These are phyloP conservation scores for Cremastinae sp. DNA, from an alignment of 2,888 invertebrate genomes.

Conservation along the genomic window DNA sequence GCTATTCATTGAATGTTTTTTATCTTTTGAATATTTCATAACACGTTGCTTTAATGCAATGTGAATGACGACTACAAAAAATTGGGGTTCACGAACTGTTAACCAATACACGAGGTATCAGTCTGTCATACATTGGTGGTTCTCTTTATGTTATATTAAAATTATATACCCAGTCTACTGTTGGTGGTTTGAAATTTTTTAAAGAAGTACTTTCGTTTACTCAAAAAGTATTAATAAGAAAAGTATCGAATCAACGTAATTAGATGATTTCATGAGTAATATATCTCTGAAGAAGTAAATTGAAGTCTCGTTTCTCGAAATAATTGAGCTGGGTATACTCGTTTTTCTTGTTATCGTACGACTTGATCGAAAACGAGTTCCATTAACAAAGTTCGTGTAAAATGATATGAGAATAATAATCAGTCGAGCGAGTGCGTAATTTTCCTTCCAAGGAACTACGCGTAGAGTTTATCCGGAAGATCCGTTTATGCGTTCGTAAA, in stretches of 20 bases:
- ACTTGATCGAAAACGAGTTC: conserved; percentile 14
- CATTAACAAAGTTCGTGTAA: conserved; percentile 21
- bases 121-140: conserved; percentile 43
- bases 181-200: conserved; percentile 9
- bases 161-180: conserved; percentile 34
- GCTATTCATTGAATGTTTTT: conserved; percentile 34
- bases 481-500: conserved; percentile 87
- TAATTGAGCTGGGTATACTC: too few species aligned
- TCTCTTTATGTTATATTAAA: conserved; percentile 45
- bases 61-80: conserved; percentile 26
- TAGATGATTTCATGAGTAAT: not conserved
- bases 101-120: conserved; percentile 38
- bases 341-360: not conserved
- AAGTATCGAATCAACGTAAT: not conserved
- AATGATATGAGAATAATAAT: conserved; percentile 33
- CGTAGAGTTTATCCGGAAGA: conserved; percentile 48
- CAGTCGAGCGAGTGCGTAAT: conserved; percentile 5
- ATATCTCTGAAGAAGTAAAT: too few species aligned
- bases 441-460: not conserved
- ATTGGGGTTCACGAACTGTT: conserved; percentile 16
- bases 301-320: too few species aligned
- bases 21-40: conserved; percentile 24
- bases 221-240: not conserved
- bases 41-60: not conserved
- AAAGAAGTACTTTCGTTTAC: not conserved